These are phyloP conservation scores for Pseudococcus jackbeardsleyi DNA, from an alignment of 2,888 invertebrate species.

Conservation along the genomic window DNA sequence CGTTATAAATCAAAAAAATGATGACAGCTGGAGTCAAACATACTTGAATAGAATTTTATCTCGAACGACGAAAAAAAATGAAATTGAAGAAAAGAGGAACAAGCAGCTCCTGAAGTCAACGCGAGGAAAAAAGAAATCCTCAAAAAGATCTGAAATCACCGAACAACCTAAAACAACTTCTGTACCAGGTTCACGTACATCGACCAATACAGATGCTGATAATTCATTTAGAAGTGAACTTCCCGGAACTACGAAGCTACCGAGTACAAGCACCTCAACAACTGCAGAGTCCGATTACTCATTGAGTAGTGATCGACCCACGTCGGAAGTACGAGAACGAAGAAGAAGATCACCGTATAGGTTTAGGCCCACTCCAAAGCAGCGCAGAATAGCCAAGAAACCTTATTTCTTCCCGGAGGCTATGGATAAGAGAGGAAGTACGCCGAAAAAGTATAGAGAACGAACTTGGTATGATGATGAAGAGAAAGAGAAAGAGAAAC, in stretches of 20 bases:
- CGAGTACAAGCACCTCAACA: not conserved
- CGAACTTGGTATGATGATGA: not conserved
- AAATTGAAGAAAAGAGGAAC: not conserved
- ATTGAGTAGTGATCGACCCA: not conserved
- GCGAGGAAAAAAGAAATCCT: not conserved
- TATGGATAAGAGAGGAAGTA: not conserved
- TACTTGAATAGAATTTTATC: not conserved
- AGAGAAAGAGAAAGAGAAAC: not conserved
- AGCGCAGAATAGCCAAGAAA: not conserved
- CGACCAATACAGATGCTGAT: not conserved
- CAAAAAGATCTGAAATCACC: not conserved
- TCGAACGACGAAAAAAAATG: not conserved
- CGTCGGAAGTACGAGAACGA: no score
- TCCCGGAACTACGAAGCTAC: not conserved
- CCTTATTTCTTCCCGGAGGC: not conserved
- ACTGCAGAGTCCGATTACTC: not conserved
- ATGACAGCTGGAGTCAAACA: not conserved
- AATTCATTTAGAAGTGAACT: not conserved
- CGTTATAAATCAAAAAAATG: not conserved
- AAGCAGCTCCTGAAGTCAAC: not conserved
- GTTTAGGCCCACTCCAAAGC: not conserved
- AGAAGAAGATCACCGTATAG: not conserved
- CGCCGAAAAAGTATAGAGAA: not conserved
- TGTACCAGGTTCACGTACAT: not conserved
- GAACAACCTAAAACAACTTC: not conserved